Base-by-base conservation (phyloP, 2,888 invertebrate genomes). In the Tryphoninae sp. region DNA sequence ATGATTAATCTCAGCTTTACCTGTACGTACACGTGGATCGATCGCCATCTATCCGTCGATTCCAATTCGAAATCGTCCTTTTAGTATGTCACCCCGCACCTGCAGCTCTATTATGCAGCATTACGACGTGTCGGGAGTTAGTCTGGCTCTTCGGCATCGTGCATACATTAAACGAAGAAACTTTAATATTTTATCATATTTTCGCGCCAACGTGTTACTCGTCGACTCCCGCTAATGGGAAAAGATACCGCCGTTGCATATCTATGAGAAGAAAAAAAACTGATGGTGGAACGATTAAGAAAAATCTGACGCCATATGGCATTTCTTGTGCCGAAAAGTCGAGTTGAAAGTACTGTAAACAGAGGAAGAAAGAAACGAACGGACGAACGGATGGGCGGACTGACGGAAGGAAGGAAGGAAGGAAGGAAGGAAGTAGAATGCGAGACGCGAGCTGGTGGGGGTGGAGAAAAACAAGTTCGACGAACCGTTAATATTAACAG, bases 401-500 rank as follows among this genome's bases (percentile, higher is more conserved):
- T 74, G 22, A 42, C 68, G 62, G 68, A 33, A 19, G 62, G 45
- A 82, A 78, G 77, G 68, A 81, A 45, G 72, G 49, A 62, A 78
- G 59, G 40, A 80, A 75, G 76, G 33, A 69, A 68, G 69, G 49
- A 68, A 64, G 75, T 69, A 68, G 72, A 74, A 58, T 26, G 67
- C 16, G 53, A 55, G 59, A 45, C 51, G 26, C 26, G 75, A 26
- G 33, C 19, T 16, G 53, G 73, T 51, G 64, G 58, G 40, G 69
- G 75, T 55, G 49, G 73, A 61, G 73, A 77, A 84, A 80, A 83
- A 83, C 76, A 80, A 73, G 79, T 80, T 81, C 81, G 83, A 78
- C 78, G 83, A 81, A 81, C 79, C 81, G 84, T 80, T 81, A 81
- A 81, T 81, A 81, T 81, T 81, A 81, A 81, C 77, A 74, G 73